Evolutionary conservation across 1,140 invertebrate species (phyloP), one percentile per base, ranked within the genome.

Genomic region (Manduca sexta): DNA sequence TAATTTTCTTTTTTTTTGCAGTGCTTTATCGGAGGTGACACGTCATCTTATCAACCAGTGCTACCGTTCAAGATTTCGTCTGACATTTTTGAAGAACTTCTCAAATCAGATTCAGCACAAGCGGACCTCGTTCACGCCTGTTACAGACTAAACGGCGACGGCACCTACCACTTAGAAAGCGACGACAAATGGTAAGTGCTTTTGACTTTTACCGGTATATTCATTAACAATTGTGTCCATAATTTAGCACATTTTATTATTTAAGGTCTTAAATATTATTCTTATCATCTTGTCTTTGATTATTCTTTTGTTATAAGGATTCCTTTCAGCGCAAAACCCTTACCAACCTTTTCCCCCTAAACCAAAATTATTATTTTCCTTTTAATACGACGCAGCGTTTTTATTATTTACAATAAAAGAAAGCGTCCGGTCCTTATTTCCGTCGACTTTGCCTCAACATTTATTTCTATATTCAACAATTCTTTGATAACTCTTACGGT

Each of bases 1-100:
- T 34, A 13, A 21, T 35, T 13, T 8, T 44, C 15, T 47, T 44
- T 47, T 53, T 50, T 37, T 52, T 1, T 40, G 1, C 26, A 84
- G 81, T 84, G 81, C 45, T 58, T 84, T 18, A 70, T 84, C 30
- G 81, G 81, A 0, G 77, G 79, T 10, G 75, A 81, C 3, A 57
- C 77, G 6, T 69, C 74, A 6, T 59, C 64, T 0, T 84, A 84
- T 51, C 72, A 76, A 39, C 81, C 79, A 26, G 73, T 81, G 5
- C 54, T 84, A 17, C 81, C 81, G 0, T 78, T 68, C 56, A 67
- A 69, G 12, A 80, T 84, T 12, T 54, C 69, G 1, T 54, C 54
- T 4, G 56, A 73, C 8, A 69, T 40, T 3, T 83, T 84, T 45
- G 72, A 79, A 39, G 52, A 64, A 13, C 52, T 84, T 11, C 62